Conservation (phyloP, 2,113 vertebrate genomes). For the Ictalurus furcatus region DNA sequence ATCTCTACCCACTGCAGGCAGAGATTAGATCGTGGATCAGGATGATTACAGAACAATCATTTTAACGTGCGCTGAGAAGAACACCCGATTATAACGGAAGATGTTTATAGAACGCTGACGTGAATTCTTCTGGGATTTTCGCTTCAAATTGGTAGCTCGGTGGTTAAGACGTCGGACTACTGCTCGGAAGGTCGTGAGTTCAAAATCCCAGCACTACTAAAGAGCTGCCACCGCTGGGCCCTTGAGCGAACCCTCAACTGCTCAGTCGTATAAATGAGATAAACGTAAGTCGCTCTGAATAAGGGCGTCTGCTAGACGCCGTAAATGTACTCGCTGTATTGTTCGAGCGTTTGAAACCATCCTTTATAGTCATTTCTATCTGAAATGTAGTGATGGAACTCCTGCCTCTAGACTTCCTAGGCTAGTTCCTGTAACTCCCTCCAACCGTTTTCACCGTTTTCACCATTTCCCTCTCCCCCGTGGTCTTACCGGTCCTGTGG, state of each 20-base stretch:
- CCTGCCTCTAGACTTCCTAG: neutral
- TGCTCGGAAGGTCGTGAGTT: too few species aligned
- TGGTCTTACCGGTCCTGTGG: constrained; percentile 84
- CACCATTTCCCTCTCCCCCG: neutral
- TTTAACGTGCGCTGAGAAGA: neutral
- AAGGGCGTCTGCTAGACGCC: too few species aligned
- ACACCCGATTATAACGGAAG: neutral
- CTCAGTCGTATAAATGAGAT: too few species aligned
- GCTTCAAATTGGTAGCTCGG: neutral
- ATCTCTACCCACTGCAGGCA: neutral
- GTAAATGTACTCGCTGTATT: too few species aligned
- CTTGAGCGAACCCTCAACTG: too few species aligned
- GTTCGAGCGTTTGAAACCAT: neutral
- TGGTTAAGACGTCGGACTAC: too few species aligned
- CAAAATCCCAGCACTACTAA: too few species aligned
- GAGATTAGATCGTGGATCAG: neutral
- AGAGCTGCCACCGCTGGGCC: too few species aligned
- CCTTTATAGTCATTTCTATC: neutral
- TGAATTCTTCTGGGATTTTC: neutral
- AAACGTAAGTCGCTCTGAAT: too few species aligned
- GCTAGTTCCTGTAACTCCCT: neutral
- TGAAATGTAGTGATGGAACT: neutral
- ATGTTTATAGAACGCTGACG: neutral
- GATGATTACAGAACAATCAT: neutral
- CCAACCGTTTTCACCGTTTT: neutral